Percentiles rank a stretch among this genome's conserved stretches.
phyloP scores from a whole-genome alignment of 2,888 invertebrate genomes.

The Aleiodes testaceus region DNA sequence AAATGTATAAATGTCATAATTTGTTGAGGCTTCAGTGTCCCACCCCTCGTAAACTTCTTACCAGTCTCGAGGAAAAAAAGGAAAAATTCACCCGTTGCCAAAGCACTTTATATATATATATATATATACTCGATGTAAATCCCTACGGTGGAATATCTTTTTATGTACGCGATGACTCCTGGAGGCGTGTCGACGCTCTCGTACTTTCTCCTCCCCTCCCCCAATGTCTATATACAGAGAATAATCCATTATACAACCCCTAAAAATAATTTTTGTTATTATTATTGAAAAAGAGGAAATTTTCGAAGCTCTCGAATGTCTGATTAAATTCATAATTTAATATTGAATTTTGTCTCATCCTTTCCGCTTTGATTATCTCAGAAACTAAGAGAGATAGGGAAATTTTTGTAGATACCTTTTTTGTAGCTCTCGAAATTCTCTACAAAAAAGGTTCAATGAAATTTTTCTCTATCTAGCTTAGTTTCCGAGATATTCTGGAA shows the following conservation, averaged over 20 bases:
- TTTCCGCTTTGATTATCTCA: no score
- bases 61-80: constrained; percentile 11
- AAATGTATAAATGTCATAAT: constrained; percentile 33
- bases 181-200: constrained; percentile 63
- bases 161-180: constrained; percentile 59
- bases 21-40: constrained; percentile 42
- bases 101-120: not conserved
- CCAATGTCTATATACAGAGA: constrained; percentile 23
- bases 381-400: no score
- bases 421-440: no score
- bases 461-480: no score
- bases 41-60: constrained; percentile 37
- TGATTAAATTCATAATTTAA: no score
- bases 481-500: no score
- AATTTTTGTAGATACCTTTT: no score
- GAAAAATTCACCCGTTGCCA: not conserved
- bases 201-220: constrained; percentile 28
- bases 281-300: no score
- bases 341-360: no score
- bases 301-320: not conserved
- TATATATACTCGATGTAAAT: constrained; percentile 15
- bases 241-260: constrained; percentile 24
- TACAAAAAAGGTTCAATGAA: no score
- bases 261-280: constrained; percentile 2
- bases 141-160: constrained; percentile 56